Evolutionary conservation across 1,140 invertebrate species (phyloP).

Genomic region (Drosophila persimilis): DNA sequence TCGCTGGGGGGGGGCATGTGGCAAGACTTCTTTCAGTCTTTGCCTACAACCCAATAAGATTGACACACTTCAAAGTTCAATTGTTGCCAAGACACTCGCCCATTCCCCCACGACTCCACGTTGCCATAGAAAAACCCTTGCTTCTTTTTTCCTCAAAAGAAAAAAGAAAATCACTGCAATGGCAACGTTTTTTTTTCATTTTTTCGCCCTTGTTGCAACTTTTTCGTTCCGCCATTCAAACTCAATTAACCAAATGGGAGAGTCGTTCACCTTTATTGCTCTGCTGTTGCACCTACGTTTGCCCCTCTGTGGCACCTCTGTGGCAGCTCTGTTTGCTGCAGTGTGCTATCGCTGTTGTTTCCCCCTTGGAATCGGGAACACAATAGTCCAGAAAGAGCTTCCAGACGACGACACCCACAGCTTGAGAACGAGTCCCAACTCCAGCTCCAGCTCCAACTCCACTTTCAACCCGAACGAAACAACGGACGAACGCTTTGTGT

Average conservation of each 20-base stretch:
- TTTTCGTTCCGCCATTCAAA: constrained; percentile 70
- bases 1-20: constrained; percentile 1
- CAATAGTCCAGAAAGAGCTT: constrained; percentile 21
- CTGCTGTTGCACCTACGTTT: constrained; percentile 20
- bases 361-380: constrained; percentile 12
- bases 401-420: constrained; percentile 30
- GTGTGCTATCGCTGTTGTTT: background rate
- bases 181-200: constrained; percentile 29
- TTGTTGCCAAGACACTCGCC: constrained; percentile 10
- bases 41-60: background rate
- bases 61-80: constrained; percentile 31
- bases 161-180: constrained; percentile 46
- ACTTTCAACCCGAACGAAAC: constrained; percentile 28
- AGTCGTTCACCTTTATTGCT: constrained; percentile 62
- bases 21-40: constrained; percentile 3
- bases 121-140: constrained; percentile 29
- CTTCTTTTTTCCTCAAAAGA: constrained; percentile 13
- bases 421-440: constrained; percentile 8
- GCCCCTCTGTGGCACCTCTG: too few relatives aligned
- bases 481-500: constrained; percentile 42
- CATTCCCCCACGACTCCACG: background rate
- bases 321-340: too few relatives aligned
- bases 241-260: constrained; percentile 72
- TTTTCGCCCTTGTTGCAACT: constrained; percentile 24
- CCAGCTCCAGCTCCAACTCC: constrained; percentile 36